Conservation (phyloP, 2,888 invertebrate species). For the Amiota minor region DNA sequence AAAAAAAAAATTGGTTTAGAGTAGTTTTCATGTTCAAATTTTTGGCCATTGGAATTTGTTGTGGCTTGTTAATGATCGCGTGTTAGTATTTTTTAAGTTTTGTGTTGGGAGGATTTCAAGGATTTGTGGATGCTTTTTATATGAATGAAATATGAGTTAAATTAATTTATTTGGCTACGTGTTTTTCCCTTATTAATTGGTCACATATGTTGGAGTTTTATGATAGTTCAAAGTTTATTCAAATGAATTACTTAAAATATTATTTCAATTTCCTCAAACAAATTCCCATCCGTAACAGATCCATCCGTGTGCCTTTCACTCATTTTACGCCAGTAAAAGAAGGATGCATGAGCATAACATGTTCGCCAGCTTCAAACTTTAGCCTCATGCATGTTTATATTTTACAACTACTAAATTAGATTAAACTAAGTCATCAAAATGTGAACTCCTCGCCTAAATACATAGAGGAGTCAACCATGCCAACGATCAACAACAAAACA, state of each 20-base stretch:
- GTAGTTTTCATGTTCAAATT: conserved; percentile 8
- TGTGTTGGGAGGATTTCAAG: not conserved
- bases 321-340: too few relatives aligned
- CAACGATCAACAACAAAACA: conserved; percentile 36
- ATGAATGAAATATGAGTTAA: too few relatives aligned
- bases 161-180: too few relatives aligned
- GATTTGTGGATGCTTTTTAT: too few relatives aligned
- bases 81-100: conserved; percentile 1
- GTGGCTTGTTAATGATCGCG: conserved; percentile 21
- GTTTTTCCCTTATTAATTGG: too few relatives aligned
- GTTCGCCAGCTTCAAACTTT: not conserved
- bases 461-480: conserved; percentile 30
- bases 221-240: too few relatives aligned
- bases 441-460: conserved; percentile 22
- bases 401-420: conserved; percentile 27
- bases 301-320: too few relatives aligned
- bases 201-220: too few relatives aligned
- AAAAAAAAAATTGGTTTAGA: not conserved
- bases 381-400: conserved; percentile 7
- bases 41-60: conserved; percentile 33
- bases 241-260: too few relatives aligned
- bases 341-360: not conserved
- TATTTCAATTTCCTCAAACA: too few relatives aligned
- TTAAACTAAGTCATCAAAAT: conserved; percentile 29
- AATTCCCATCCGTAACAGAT: too few relatives aligned